phyloP scores from a whole-genome alignment of 2,797 vertebrate genomes.

The Anguilla pacifica region DNA sequence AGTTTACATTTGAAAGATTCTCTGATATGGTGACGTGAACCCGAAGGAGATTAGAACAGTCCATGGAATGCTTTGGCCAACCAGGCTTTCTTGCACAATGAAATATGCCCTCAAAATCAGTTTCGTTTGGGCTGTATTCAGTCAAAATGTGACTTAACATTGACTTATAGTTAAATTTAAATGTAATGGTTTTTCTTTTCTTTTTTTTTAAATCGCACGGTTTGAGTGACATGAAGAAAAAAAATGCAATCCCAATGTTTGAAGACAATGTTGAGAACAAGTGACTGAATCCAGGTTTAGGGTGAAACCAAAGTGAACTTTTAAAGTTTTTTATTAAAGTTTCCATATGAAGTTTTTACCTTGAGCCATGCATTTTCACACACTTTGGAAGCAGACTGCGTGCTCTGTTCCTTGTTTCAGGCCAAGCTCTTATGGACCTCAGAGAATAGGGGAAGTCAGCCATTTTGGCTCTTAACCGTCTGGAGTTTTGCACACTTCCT shows the following conservation, averaged over 20 bases:
- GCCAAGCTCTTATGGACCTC: too few relatives aligned
- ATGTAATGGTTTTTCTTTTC: too few relatives aligned
- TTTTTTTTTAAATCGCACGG: too few relatives aligned
- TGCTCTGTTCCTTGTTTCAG: too few relatives aligned
- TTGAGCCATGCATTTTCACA: background rate
- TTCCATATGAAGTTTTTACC: background rate
- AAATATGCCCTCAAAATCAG: background rate
- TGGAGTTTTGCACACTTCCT: too few relatives aligned
- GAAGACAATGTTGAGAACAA: background rate
- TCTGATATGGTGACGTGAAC: background rate
- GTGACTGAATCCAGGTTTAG: background rate
- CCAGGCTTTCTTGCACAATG: background rate
- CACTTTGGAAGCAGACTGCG: background rate
- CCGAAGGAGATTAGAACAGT: background rate
- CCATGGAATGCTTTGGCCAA: background rate
- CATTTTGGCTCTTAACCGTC: too few relatives aligned
- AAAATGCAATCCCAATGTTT: background rate
- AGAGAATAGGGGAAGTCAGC: too few relatives aligned
- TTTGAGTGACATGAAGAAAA: too few relatives aligned
- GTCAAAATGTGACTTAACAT: too few relatives aligned
- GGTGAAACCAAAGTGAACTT: background rate
- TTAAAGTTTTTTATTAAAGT: background rate
- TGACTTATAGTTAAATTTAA: too few relatives aligned
- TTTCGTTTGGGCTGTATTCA: too few relatives aligned
- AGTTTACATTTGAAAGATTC: background rate